These are phyloP conservation scores for Struthidea cinerea DNA, from an alignment of 2,113 vertebrate species.

Conservation along the genomic window DNA sequence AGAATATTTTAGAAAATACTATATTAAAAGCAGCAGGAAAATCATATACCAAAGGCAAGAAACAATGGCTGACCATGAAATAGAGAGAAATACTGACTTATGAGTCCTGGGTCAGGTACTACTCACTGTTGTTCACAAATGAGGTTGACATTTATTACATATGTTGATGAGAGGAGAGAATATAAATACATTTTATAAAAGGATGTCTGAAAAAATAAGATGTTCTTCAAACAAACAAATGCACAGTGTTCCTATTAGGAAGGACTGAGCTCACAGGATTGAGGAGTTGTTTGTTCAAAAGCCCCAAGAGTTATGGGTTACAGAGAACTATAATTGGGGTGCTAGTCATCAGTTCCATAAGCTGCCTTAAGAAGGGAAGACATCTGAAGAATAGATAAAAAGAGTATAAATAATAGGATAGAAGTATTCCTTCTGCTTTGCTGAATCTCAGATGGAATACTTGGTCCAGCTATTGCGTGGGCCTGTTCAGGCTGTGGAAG, in stretches of 20 bases:
- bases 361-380: not conserved
- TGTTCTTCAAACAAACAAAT: not conserved
- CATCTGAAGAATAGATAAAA: not conserved
- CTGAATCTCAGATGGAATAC: not conserved
- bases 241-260: not conserved
- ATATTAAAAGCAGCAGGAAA: not conserved
- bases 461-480: not conserved
- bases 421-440: not conserved
- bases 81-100: not conserved
- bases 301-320: rapidly evolving
- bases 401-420: not conserved
- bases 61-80: not conserved
- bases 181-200: not conserved
- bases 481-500: not conserved
- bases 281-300: not conserved
- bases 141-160: not conserved
- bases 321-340: not conserved
- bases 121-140: not conserved
- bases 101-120: not conserved
- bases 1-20: not conserved
- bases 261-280: not conserved
- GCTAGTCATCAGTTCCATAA: not conserved
- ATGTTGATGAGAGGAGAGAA: not conserved
- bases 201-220: not conserved
- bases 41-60: not conserved